Evolutionary conservation across 2,113 vertebrate genomes (phyloP).

Genomic region (Calidris pugnax): DNA sequence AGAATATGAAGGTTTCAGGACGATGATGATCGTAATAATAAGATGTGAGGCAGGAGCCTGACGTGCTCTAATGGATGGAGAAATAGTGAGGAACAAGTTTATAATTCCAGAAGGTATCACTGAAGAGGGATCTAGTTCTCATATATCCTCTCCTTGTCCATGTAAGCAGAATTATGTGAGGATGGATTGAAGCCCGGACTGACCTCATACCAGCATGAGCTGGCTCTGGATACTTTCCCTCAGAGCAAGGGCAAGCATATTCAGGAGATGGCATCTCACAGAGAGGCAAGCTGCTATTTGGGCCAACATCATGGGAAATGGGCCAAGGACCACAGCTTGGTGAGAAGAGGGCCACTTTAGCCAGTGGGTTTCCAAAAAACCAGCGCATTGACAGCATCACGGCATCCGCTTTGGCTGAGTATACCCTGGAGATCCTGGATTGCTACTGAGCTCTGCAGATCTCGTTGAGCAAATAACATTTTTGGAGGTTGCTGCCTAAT

Average conservation of each 20-base stretch:
- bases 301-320: background rate
- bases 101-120: background rate
- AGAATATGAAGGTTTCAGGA: background rate
- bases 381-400: background rate
- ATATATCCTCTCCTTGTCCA: background rate
- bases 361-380: background rate
- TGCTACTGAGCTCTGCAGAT: background rate
- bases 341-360: background rate
- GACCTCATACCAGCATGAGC: background rate
- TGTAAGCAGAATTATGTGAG: background rate
- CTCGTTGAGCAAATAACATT: background rate
- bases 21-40: background rate
- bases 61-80: background rate
- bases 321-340: background rate
- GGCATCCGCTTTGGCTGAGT: background rate
- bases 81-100: background rate
- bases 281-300: constrained; percentile 23
- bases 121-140: background rate
- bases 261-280: background rate
- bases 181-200: background rate
- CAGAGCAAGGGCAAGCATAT: background rate
- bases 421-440: background rate
- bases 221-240: background rate
- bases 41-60: background rate
- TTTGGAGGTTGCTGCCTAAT: background rate